These are phyloP conservation scores for Cheilosia vernalis DNA, from an alignment of 2,888 invertebrate species.

Conservation along the genomic window DNA sequence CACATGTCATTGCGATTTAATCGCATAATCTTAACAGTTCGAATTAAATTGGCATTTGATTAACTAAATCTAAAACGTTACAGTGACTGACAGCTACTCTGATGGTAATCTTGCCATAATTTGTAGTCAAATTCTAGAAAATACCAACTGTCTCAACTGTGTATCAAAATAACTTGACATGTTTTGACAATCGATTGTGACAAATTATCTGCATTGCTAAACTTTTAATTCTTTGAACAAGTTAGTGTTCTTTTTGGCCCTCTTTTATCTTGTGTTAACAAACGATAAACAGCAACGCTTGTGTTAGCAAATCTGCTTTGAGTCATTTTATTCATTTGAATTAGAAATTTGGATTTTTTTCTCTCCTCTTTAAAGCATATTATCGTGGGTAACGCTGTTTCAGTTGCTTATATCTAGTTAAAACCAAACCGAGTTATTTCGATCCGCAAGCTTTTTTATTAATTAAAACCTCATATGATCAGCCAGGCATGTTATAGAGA, in stretches of 20 bases:
- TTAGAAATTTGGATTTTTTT: not conserved
- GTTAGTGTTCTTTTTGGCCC: not conserved
- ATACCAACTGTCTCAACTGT: no score
- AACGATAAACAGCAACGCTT: not conserved
- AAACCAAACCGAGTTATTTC: conserved; percentile 25
- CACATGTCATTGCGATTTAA: no score
- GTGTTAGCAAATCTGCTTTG: conserved; percentile 7
- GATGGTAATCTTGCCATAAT: no score
- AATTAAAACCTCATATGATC: not conserved
- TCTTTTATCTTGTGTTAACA: conserved; percentile 15
- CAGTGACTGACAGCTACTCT: not conserved
- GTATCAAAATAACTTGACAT: no score
- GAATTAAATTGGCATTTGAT: no score
- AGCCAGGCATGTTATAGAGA: conserved; percentile 16
- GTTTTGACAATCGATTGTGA: not conserved
- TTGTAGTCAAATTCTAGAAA: no score
- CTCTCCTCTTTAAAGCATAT: not conserved
- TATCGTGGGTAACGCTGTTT: conserved; percentile 18
- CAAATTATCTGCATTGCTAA: not conserved
- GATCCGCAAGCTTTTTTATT: conserved; percentile 7
- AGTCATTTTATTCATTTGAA: conserved; percentile 1
- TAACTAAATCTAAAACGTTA: not conserved
- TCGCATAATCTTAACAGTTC: no score
- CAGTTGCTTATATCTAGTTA: conserved; percentile 51
- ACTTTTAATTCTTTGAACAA: not conserved